These are phyloP conservation scores for Esox masquinongy DNA, from an alignment of 2,797 vertebrate genomes.

Conservation along the genomic window DNA sequence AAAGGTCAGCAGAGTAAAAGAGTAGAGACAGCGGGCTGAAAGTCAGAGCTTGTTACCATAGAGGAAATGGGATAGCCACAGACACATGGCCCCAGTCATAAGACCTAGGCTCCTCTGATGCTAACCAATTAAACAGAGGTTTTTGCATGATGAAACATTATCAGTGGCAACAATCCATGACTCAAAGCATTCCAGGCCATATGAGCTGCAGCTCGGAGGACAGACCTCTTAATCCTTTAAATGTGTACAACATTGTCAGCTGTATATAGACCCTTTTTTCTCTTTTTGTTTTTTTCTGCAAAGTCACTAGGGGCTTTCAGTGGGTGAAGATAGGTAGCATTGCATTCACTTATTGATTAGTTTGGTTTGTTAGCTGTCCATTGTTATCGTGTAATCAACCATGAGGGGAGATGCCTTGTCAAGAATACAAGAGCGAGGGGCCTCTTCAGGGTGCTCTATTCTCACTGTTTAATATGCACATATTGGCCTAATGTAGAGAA, in stretches of 20 bases:
- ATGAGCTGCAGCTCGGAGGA: constrained; percentile 87
- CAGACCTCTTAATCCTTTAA: constrained; percentile 86
- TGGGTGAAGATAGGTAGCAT: constrained; percentile 63
- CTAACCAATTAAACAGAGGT: constrained; percentile 89
- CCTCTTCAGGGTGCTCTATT: constrained; percentile 42
- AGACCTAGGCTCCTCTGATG: constrained; percentile 82
- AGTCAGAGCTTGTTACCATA: constrained; percentile 79
- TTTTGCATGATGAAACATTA: constrained; percentile 96
- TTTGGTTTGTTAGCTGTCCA: constrained; percentile 61
- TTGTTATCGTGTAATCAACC: constrained; percentile 73
- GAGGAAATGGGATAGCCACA: constrained; percentile 85
- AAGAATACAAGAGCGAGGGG: constrained; percentile 49
- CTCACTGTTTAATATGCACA: constrained; percentile 46
- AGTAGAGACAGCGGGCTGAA: constrained; percentile 67
- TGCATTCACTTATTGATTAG: constrained; percentile 69
- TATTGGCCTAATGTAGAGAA: constrained; percentile 56
- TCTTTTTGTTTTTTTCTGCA: constrained; percentile 49
- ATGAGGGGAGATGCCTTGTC: constrained; percentile 47
- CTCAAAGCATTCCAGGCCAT: constrained; percentile 96
- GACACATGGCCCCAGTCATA: constrained; percentile 85
- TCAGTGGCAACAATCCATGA: constrained; percentile 97
- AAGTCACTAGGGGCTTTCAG: constrained; percentile 76
- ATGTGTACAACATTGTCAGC: constrained; percentile 94
- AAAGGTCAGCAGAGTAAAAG: constrained; percentile 79
- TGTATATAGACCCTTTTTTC: constrained; percentile 86